Conservation (phyloP, 2,113 vertebrate genomes). For the Centropus unirufus region DNA sequence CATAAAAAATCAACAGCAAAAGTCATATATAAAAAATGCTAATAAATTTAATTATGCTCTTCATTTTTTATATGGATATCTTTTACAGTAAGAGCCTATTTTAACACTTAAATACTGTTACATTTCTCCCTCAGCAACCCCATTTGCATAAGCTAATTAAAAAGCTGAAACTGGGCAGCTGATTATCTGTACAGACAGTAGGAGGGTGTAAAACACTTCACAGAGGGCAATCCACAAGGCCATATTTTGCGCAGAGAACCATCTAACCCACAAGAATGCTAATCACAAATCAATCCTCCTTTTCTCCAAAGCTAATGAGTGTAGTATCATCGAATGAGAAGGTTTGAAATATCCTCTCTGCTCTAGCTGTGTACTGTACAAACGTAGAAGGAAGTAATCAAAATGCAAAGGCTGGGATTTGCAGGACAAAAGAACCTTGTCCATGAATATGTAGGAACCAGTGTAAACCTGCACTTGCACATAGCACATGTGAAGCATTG, state of each 20-base stretch:
- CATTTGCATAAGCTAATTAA: neutral
- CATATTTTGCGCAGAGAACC: neutral
- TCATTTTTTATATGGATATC: neutral
- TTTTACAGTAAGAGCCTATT: neutral
- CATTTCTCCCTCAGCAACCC: neutral
- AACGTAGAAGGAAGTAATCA: slow-evolving; percentile 13
- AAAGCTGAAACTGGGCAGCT: neutral
- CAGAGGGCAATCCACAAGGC: neutral
- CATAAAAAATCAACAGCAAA: neutral
- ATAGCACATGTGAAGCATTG: neutral
- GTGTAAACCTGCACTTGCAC: neutral
- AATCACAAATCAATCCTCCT: neutral
- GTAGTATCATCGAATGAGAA: neutral
- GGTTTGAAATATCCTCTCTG: neutral
- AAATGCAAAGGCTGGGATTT: slow-evolving; percentile 24
- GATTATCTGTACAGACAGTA: neutral
- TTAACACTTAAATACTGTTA: neutral
- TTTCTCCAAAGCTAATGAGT: neutral
- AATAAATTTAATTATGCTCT: neutral
- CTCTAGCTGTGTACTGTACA: neutral
- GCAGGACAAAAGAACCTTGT: neutral
- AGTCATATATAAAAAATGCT: neutral
- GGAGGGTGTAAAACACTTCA: neutral
- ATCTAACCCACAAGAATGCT: neutral
- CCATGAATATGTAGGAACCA: slow-evolving; percentile 4